Conservation (phyloP, 2,888 invertebrate species). For the Cremastobaeus sp. region DNA sequence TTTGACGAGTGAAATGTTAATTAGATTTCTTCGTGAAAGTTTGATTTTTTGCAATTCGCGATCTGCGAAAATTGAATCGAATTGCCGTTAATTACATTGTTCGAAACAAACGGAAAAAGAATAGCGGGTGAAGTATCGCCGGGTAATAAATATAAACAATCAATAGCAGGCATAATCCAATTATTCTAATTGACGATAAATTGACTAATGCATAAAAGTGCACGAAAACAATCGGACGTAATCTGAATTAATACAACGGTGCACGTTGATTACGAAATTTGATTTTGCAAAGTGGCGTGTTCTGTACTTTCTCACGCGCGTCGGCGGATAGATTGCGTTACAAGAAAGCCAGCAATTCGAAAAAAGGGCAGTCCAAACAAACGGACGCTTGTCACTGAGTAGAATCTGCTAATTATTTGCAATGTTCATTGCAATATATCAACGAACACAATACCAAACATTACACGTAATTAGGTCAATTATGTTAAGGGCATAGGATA, state of each 20-base stretch:
- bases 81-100: too few relatives aligned
- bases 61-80: background rate
- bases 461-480: constrained; percentile 59
- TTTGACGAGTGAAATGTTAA: too few relatives aligned
- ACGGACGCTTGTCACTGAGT: constrained; percentile 28
- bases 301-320: background rate
- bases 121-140: background rate
- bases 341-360: constrained; percentile 6
- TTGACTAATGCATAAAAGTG: background rate
- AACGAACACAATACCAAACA: constrained; percentile 32
- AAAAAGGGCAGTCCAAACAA: constrained; percentile 21
- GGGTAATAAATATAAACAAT: background rate
- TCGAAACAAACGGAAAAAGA: background rate
- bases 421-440: constrained; percentile 26
- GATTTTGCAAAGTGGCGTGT: background rate
- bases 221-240: background rate
- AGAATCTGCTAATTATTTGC: constrained; percentile 44
- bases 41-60: too few relatives aligned
- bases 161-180: constrained; percentile 2
- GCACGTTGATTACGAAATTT: background rate
- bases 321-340: background rate
- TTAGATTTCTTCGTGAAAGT: too few relatives aligned
- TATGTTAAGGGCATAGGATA: constrained; percentile 50
- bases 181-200: constrained; percentile 1
- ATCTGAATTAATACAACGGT: background rate